Evolutionary conservation across 2,113 vertebrate genomes (phyloP), one percentile per base, ranked within the genome.

Genomic region (Notarius lentiginosus): DNA sequence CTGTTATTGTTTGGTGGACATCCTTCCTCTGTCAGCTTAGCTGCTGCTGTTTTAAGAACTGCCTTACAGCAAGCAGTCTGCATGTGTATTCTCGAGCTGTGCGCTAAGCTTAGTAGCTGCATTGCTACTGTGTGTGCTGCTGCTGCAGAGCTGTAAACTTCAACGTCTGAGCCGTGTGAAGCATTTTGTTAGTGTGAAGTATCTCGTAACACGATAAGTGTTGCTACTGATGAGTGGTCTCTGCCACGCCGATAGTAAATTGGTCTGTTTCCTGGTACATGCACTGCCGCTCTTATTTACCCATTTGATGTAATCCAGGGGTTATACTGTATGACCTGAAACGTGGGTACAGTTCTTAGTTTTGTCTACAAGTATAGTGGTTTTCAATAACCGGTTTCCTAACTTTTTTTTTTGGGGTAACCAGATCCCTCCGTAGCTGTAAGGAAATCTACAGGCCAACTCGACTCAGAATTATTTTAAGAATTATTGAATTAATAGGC

Each of bases 1-100:
- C 66, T 84, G 79, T 90, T 88, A 86, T 89, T 85, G 83, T 84
- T 89, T 76, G n/a, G 30, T 82, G 79, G 86, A 75, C 70, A 82
- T 81, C 79, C 79, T 89, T 89, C 83, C 88, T 85, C 9, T 86
- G 58, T 80, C 20, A 27, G 77, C 65, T 58, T 70, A 41, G 84
- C 22, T 22, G 53, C 51, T 82, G 68, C 60, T 82, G 30, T 79
- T 82, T 75, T 82, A 65, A 34, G 51, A 41, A 15, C 14, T 68
- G 15, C 22, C 1, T 6, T 15, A 20, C 18, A 27, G 60, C 55
- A 11, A 51, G 61, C 51, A 17, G 75, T 30, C 61, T 65, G 22
- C 55, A 12, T 56, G 55, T 12, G 9, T 15, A 12, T 56, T 12
- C 9, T 56, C 55, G 14, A 10, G 10, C 15, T 73, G 27, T 81